phyloP scores from a whole-genome alignment of 1,140 invertebrate genomes.

The Phymorhynchus buccinoides region DNA sequence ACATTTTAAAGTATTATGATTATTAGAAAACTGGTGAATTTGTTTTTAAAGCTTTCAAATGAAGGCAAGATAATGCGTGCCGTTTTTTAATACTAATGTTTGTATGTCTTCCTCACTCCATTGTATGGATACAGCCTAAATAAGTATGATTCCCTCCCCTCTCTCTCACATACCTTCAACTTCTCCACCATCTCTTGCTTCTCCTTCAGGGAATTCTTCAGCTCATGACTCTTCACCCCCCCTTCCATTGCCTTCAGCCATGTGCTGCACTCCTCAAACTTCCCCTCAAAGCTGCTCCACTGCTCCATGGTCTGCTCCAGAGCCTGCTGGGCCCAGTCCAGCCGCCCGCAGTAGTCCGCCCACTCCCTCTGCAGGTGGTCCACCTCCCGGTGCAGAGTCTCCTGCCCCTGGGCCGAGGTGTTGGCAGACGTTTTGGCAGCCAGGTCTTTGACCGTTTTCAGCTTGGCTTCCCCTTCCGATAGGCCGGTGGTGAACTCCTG shows the following conservation, averaged over 20 bases:
- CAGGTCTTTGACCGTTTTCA: constrained; percentile 81
- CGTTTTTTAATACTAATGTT: no score
- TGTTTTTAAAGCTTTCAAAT: no score
- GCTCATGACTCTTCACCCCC: constrained; percentile 86
- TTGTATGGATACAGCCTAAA: no score
- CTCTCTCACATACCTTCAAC: constrained; percentile 77
- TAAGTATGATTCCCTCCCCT: no score
- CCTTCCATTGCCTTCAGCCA: constrained; percentile 90
- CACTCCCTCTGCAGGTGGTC: constrained; percentile 77
- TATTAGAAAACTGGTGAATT: no score
- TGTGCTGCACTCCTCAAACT: constrained; percentile 83
- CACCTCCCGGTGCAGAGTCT: constrained; percentile 83
- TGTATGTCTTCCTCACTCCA: no score
- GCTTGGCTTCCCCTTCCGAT: constrained; percentile 81
- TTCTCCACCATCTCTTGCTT: constrained; percentile 85
- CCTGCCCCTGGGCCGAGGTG: constrained; percentile 80
- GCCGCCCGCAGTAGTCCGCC: constrained; percentile 75
- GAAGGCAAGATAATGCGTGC: no score
- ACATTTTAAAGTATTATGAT: no score
- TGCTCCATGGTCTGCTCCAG: constrained; percentile 83
- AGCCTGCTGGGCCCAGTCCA: constrained; percentile 70
- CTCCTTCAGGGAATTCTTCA: constrained; percentile 85
- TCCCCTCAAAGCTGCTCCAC: constrained; percentile 90
- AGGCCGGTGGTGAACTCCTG: constrained; percentile 81
- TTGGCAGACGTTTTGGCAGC: constrained; percentile 83